Evolutionary conservation across 1,140 invertebrate species (phyloP).

Genomic region (Babylonia areolata): DNA sequence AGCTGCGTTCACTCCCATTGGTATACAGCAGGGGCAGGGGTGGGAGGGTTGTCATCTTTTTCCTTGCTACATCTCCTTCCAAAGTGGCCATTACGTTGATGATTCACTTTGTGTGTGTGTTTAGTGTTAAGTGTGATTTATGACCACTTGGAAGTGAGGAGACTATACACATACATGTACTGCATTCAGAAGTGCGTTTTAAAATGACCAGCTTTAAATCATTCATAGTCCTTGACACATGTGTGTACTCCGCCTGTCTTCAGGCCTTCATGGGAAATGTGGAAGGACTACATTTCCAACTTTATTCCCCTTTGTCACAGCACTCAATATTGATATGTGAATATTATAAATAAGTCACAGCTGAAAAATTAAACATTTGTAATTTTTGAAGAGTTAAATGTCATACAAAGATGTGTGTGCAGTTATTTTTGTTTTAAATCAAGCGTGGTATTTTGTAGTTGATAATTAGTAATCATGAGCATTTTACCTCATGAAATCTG

Average conservation of each 20-base stretch:
- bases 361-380: not conserved
- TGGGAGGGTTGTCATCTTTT: not conserved
- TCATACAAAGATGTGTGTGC: not conserved
- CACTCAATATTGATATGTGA: not conserved
- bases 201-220: constrained; percentile 14
- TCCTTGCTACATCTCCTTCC: not conserved
- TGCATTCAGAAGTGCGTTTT: not conserved
- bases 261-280: not conserved
- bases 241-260: not conserved
- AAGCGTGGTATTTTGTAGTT: not conserved
- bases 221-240: not conserved
- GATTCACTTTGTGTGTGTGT: not conserved
- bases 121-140: not conserved
- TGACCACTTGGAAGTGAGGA: not conserved
- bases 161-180: not conserved
- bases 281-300: not conserved
- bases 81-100: constrained; percentile 13
- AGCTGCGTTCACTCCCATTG: not conserved
- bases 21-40: too few relatives aligned
- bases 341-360: not conserved
- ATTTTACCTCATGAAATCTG: constrained; percentile 26
- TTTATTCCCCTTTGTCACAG: not conserved
- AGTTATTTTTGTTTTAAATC: not conserved
- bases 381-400: not conserved
- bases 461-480: constrained; percentile 26